Percentiles rank a stretch among this genome's conserved stretches.
Conservation (phyloP, 92 coral and sea anemone genomes). For the Porites rus region DNA sequence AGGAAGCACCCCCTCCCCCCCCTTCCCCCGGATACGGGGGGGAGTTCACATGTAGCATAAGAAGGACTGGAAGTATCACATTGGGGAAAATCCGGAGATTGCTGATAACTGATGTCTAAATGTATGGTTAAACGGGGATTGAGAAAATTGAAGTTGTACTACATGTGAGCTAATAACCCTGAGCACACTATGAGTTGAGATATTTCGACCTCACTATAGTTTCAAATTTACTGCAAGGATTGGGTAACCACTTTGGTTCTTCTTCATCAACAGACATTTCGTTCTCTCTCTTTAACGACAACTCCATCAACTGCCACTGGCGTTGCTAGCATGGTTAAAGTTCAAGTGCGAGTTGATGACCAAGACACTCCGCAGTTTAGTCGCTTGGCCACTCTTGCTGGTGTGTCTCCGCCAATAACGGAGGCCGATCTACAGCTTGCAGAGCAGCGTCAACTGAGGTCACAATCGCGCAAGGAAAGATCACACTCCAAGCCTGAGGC, state of each 20-base stretch:
- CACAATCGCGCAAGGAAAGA: slow-evolving; percentile 4
- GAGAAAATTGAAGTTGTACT: no score
- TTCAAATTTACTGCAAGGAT: no score
- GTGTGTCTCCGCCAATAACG: slow-evolving; percentile 84
- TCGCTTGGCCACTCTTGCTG: slow-evolving; percentile 87
- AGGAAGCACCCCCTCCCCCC: no score
- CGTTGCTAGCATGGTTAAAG: slow-evolving; percentile 76
- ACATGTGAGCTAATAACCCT: no score
- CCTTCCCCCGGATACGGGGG: no score
- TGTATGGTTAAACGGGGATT: no score
- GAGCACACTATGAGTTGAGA: no score
- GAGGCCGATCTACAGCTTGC: slow-evolving; percentile 55
- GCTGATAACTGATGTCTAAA: no score
- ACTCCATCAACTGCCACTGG: slow-evolving; percentile 75
- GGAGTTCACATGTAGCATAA: no score
- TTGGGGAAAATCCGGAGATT: no score
- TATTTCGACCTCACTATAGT: no score
- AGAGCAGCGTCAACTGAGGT: slow-evolving; percentile 33
- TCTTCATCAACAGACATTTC: slow-evolving; percentile 70
- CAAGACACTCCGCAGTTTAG: slow-evolving; percentile 77
- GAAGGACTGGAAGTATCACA: no score
- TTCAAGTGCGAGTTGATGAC: slow-evolving; percentile 90
- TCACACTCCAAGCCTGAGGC: not conserved
- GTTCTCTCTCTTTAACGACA: slow-evolving; percentile 70
- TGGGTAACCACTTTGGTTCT: not conserved